Conservation (phyloP, 2,888 invertebrate species). For the Clunio marinus region DNA sequence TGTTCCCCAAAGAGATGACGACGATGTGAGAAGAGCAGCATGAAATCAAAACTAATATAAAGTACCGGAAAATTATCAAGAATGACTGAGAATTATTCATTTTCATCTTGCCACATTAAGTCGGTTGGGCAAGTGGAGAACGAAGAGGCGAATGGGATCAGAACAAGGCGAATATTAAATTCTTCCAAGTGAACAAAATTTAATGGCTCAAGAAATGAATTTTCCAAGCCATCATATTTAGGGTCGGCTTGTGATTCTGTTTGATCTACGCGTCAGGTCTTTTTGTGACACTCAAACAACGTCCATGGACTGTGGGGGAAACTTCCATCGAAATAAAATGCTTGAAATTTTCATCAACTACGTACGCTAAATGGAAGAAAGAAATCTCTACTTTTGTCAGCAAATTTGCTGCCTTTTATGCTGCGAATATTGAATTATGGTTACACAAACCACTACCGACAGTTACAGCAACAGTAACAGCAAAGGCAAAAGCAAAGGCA, state of each 20-base stretch:
- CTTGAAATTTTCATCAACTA: neutral
- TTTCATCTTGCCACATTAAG: slow-evolving; percentile 3
- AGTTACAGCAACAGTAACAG: neutral
- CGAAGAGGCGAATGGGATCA: neutral
- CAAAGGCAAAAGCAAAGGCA: slow-evolving; percentile 2
- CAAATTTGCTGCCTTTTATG: slow-evolving; percentile 24
- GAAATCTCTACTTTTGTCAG: slow-evolving; percentile 27
- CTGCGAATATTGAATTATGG: slow-evolving; percentile 30
- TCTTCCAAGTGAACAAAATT: slow-evolving; percentile 29
- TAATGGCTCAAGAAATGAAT: slow-evolving; percentile 26
- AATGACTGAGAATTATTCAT: slow-evolving; percentile 15
- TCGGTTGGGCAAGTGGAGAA: neutral
- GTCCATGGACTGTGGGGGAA: neutral
- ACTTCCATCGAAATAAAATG: neutral
- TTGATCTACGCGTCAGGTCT: neutral
- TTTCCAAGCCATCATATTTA: neutral
- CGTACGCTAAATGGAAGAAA: slow-evolving; percentile 5
- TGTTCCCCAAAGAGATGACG: neutral
- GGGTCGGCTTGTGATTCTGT: neutral
- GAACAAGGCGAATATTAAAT: neutral
- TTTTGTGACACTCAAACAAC: neutral
- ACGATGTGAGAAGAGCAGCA: neutral
- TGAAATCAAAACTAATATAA: slow-evolving; percentile 1
- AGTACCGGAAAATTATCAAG: neutral
- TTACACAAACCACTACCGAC: slow-evolving; percentile 29